These are phyloP conservation scores for Ormia ochracea DNA, from an alignment of 2,888 invertebrate species.

Conservation along the genomic window DNA sequence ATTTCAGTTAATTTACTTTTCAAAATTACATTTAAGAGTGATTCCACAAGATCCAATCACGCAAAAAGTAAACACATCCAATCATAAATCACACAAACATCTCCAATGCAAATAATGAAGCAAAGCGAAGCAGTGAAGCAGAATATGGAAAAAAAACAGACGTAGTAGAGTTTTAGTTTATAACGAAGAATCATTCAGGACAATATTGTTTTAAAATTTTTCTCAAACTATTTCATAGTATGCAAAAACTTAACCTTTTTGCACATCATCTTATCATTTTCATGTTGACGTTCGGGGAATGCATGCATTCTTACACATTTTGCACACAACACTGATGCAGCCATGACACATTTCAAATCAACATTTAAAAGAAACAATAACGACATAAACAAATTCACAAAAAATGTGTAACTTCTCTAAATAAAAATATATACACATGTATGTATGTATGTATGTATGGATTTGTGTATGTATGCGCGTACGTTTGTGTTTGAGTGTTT, in stretches of 20 bases:
- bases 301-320: conserved; percentile 33
- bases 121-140: too few relatives aligned
- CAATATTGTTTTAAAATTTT: not conserved
- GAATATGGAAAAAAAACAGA: too few relatives aligned
- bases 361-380: not conserved
- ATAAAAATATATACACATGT: not conserved
- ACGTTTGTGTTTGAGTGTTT: too few relatives aligned
- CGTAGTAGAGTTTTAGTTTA: too few relatives aligned
- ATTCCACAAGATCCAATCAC: too few relatives aligned
- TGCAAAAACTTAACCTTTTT: conserved; percentile 22
- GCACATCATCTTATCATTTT: conserved; percentile 28
- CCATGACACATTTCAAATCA: conserved; percentile 10
- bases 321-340: not conserved
- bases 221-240: not conserved
- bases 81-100: too few relatives aligned
- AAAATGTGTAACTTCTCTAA: conserved; percentile 13
- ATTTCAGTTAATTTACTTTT: too few relatives aligned
- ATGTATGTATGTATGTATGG: too few relatives aligned
- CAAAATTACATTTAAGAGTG: too few relatives aligned
- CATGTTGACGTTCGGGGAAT: conserved; percentile 10
- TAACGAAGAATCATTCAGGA: not conserved
- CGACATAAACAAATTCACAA: not conserved
- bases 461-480: too few relatives aligned
- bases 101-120: too few relatives aligned
- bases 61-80: too few relatives aligned